Percentiles rank a stretch among this genome's conserved stretches.
Conservation (phyloP, 2,113 vertebrate species). For the Phrynosoma platyrhinos region DNA sequence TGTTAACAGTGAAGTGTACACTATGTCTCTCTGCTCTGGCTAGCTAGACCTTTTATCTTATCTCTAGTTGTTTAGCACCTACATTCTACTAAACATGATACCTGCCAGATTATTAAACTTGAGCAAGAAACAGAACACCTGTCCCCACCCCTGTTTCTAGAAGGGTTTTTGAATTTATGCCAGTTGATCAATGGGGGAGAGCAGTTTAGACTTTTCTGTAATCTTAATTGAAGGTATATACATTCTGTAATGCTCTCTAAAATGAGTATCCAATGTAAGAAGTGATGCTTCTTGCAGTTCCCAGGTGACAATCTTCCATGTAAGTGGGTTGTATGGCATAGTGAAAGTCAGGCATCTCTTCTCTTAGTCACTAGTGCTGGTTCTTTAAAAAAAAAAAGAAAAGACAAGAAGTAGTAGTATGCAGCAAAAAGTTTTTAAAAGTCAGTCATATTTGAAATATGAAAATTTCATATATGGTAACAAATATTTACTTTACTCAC, state of each 20-base stretch:
- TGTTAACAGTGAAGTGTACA: neutral
- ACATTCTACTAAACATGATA: neutral
- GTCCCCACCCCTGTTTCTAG: neutral
- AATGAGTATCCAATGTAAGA: neutral
- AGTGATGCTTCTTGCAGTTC: slow-evolving; percentile 1
- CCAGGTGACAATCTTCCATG: slow-evolving; percentile 23
- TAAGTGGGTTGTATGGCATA: slow-evolving; percentile 14
- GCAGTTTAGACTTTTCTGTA: neutral
- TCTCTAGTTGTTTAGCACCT: neutral
- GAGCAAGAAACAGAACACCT: neutral
- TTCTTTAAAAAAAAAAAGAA: slow-evolving; percentile 49
- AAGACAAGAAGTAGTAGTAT: neutral
- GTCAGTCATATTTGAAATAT: slow-evolving; percentile 13
- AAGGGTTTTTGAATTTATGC: neutral
- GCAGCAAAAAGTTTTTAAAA: neutral
- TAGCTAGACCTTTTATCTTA: neutral
- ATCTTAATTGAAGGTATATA: neutral
- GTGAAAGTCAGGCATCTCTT: slow-evolving; percentile 40
- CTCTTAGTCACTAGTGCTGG: slow-evolving; percentile 60
- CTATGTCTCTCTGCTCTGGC: neutral
- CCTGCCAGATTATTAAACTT: neutral
- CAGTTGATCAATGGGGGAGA: neutral
- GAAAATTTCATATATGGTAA: neutral
- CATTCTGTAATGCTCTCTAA: neutral
- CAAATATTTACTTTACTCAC: neutral